Conservation (phyloP, 2,797 vertebrate genomes). For the Gymnopithys bicolor region DNA sequence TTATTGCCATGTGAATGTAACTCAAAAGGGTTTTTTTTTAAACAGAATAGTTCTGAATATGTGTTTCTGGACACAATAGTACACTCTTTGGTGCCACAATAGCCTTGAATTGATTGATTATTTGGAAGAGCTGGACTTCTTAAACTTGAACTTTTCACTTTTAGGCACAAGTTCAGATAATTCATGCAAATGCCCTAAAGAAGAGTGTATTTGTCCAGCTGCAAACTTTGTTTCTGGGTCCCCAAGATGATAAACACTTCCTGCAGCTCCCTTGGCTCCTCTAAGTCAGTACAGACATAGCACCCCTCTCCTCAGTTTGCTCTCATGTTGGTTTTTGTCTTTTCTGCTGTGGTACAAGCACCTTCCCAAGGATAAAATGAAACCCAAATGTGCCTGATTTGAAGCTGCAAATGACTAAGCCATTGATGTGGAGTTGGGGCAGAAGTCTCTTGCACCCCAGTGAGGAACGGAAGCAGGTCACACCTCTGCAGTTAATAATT, state of each 20-base stretch:
- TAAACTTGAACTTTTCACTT: background rate
- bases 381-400: background rate
- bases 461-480: background rate
- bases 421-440: background rate
- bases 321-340: background rate
- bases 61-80: background rate
- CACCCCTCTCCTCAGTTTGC: background rate
- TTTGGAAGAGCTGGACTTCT: background rate
- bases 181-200: background rate
- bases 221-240: constrained; percentile 12
- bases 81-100: background rate
- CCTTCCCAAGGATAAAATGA: constrained; percentile 17
- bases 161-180: background rate
- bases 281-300: background rate
- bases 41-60: background rate
- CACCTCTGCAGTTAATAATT: constrained; percentile 35
- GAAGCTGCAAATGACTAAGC: background rate
- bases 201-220: background rate
- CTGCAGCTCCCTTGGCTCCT: background rate
- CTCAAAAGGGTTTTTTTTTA: background rate
- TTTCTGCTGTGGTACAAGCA: background rate
- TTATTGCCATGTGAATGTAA: background rate
- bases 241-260: background rate
- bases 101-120: background rate
- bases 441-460: background rate